phyloP scores from a whole-genome alignment of 2,888 invertebrate genomes.

The Salpingus planirostris region DNA sequence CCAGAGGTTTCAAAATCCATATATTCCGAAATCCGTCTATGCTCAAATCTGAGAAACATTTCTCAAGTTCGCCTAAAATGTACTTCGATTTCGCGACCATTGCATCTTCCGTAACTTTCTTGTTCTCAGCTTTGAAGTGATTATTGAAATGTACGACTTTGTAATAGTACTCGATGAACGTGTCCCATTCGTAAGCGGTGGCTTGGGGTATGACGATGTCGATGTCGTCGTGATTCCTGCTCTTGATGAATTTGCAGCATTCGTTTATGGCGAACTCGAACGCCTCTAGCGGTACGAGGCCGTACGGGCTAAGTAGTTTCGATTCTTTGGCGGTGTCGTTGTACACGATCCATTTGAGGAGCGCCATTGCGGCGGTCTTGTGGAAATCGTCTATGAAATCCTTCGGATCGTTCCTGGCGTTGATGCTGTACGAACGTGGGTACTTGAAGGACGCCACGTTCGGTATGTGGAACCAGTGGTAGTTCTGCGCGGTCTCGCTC shows the following conservation, averaged over 20 bases:
- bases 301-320: slow-evolving; percentile 45
- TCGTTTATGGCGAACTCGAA: slow-evolving; percentile 63
- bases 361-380: slow-evolving; percentile 66
- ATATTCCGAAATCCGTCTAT: slow-evolving; percentile 76
- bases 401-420: slow-evolving; percentile 47
- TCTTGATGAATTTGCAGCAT: slow-evolving; percentile 55
- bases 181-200: slow-evolving; percentile 55
- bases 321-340: slow-evolving; percentile 20
- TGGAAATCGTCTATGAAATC: slow-evolving; percentile 65
- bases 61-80: slow-evolving; percentile 50
- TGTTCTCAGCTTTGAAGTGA: slow-evolving; percentile 42
- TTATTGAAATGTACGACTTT: slow-evolving; percentile 51
- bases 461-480: slow-evolving; percentile 56
- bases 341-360: slow-evolving; percentile 56
- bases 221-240: slow-evolving; percentile 56
- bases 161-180: slow-evolving; percentile 58
- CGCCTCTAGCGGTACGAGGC: slow-evolving; percentile 48
- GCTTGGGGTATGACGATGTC: slow-evolving; percentile 42
- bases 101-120: slow-evolving; percentile 21
- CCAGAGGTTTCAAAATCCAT: slow-evolving; percentile 85
- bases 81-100: slow-evolving; percentile 45
- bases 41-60: slow-evolving; percentile 52
- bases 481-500: slow-evolving; percentile 49
- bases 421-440: slow-evolving; percentile 63
- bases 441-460: slow-evolving; percentile 55